Conservation (phyloP, 2,888 invertebrate species). For the Conus canariensis region DNA sequence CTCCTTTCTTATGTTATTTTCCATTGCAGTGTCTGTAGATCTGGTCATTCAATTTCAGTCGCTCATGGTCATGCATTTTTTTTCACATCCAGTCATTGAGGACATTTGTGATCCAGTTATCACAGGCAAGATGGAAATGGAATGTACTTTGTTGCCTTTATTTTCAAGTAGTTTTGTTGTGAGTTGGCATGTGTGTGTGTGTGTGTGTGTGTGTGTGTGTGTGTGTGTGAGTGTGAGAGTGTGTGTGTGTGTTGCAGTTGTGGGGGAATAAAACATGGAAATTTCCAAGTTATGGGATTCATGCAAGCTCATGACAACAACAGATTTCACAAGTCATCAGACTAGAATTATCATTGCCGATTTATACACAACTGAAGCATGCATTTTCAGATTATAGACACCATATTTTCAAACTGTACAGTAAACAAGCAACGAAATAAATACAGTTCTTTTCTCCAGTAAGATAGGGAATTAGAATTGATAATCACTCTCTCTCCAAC, state of each 20-base stretch:
- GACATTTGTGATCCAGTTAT: neutral
- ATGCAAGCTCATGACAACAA: too few species aligned
- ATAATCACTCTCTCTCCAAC: neutral
- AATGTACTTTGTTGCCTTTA: neutral
- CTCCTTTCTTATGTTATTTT: too few species aligned
- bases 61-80: neutral
- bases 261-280: too few species aligned
- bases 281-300: too few species aligned
- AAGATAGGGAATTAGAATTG: too few species aligned
- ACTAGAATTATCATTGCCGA: neutral
- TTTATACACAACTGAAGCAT: too few species aligned
- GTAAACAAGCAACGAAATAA: neutral
- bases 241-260: too few species aligned
- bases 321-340: neutral
- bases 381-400: too few species aligned
- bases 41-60: too few species aligned
- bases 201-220: constrained; percentile 7
- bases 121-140: neutral
- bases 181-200: neutral
- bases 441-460: neutral
- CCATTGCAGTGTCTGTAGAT: too few species aligned
- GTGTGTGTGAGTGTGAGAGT: neutral
- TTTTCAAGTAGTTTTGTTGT: neutral
- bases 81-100: neutral
- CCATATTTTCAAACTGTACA: neutral